Evolutionary conservation across 1,140 invertebrate species (phyloP), one percentile per base, ranked within the genome.

Genomic region (Hycleus phaleratus): DNA sequence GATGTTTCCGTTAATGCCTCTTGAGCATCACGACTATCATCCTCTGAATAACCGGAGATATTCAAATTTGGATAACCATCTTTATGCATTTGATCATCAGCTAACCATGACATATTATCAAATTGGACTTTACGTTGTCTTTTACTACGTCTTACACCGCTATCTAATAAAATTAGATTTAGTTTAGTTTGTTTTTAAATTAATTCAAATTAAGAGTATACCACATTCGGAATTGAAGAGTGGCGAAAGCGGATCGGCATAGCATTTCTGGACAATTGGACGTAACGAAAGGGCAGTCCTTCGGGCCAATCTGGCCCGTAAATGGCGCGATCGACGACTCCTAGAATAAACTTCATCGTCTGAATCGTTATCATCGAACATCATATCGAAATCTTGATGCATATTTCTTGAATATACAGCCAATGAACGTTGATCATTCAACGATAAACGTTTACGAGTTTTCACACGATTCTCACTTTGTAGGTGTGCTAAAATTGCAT

Each of bases 121-220:
- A 77, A 81, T 61, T 78, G 73, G 46, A 79, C 73, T 67, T 79
- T 79, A 68, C 77, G 76, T 61, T 80, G 78, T 56, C 84, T 73
- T 52, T 78, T 82, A 62, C 80, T 83, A 43, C 82, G 76, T 11
- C 82, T 73, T 32, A 82, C 75, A 39, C 57, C 62, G 32, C 44
- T 55, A 24, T 46, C 52, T 46, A 26, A 32, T 44, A 53, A 18
- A 45, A 38, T 46, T 5, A 32, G 4, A 32, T 5, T 5, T 1
- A 4, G 3, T 4, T 32, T 32, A 32, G 7, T 32, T 4, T 1
- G 32, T 7, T 4, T 32, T 32, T 32, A 5, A 32, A 32, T 32
- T 32, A 32, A 32, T 32, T 32, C 2, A 32, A 32, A 32, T 5
- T 32, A 32, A 32, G 7, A 32, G 0, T 32, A 32, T 32, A 32